Percentiles rank a stretch among this genome's conserved stretches.
These are phyloP conservation scores for Cladopsammia gracilis DNA, from an alignment of 64 coral and sea anemone species.

Conservation along the genomic window DNA sequence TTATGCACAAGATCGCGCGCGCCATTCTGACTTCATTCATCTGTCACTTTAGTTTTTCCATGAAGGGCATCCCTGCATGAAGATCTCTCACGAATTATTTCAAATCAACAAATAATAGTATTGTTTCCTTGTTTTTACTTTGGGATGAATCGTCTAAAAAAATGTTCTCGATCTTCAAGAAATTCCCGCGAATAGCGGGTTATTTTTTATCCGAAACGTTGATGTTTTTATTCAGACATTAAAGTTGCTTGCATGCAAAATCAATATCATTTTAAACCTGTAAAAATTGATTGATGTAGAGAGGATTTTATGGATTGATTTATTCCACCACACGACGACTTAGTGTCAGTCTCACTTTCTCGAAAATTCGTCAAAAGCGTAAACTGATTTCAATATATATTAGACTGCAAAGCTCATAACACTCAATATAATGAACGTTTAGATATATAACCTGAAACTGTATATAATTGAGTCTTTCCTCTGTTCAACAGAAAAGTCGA, in stretches of 20 bases:
- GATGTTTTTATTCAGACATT: conserved; percentile 1
- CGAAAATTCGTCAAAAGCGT: background rate
- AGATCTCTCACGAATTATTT: too few species aligned
- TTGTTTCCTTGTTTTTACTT: background rate
- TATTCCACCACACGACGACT: background rate
- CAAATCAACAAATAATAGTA: background rate
- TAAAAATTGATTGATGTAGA: conserved; percentile 29
- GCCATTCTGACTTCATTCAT: too few species aligned
- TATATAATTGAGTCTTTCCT: conserved; percentile 13
- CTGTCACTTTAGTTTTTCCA: too few species aligned
- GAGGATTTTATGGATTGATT: conserved; percentile 24
- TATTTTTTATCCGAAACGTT: background rate
- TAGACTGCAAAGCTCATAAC: background rate
- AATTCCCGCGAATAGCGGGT: background rate
- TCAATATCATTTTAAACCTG: conserved; percentile 16
- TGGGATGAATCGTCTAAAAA: background rate
- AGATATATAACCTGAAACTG: background rate
- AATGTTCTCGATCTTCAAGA: background rate
- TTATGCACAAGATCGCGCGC: too few species aligned
- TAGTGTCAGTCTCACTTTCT: too few species aligned
- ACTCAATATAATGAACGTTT: background rate
- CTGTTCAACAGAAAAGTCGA: conserved; percentile 15
- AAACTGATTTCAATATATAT: background rate
- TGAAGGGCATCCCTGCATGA: too few species aligned
- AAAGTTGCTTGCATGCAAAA: conserved; percentile 10